Conservation (phyloP, 92 coral and sea anemone species). For the Muricea muricata region DNA sequence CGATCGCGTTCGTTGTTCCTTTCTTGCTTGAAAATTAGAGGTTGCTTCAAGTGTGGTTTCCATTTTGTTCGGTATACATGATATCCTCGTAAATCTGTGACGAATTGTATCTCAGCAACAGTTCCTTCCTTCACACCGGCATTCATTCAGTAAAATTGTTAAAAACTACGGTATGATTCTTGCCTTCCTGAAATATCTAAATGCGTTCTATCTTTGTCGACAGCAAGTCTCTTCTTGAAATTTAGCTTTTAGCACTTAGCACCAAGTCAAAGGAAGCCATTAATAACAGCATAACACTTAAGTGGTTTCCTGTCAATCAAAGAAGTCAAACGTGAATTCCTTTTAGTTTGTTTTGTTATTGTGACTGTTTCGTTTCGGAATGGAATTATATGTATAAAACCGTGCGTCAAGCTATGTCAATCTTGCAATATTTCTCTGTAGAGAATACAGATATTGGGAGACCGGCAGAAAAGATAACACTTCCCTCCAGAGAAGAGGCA, state of each 20-base stretch:
- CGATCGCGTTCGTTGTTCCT: conserved; percentile 30
- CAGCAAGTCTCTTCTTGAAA: too few relatives aligned
- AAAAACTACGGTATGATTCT: too few relatives aligned
- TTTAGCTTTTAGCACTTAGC: too few relatives aligned
- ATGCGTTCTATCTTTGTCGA: too few relatives aligned
- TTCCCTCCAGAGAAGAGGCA: conserved; percentile 59
- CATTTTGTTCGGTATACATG: conserved; percentile 27
- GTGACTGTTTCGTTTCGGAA: too few relatives aligned
- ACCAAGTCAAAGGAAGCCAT: too few relatives aligned
- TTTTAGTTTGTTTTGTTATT: too few relatives aligned
- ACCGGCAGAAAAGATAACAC: conserved; percentile 39
- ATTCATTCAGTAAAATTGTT: background rate
- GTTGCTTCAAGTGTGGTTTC: conserved; percentile 50
- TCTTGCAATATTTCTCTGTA: conserved; percentile 44
- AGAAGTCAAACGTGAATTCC: too few relatives aligned
- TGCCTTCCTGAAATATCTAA: too few relatives aligned
- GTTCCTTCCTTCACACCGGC: conserved; percentile 44
- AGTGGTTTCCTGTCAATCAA: too few relatives aligned
- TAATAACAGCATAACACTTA: too few relatives aligned
- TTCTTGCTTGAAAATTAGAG: conserved; percentile 49
- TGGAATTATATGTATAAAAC: too few relatives aligned
- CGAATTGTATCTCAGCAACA: conserved; percentile 43
- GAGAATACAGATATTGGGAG: background rate
- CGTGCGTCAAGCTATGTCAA: conserved; percentile 37
- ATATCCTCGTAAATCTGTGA: conserved; percentile 40